Percentiles rank a stretch among this genome's conserved stretches.
These are phyloP conservation scores for Percina caprodes DNA, from an alignment of 2,113 vertebrate species.

Conservation along the genomic window DNA sequence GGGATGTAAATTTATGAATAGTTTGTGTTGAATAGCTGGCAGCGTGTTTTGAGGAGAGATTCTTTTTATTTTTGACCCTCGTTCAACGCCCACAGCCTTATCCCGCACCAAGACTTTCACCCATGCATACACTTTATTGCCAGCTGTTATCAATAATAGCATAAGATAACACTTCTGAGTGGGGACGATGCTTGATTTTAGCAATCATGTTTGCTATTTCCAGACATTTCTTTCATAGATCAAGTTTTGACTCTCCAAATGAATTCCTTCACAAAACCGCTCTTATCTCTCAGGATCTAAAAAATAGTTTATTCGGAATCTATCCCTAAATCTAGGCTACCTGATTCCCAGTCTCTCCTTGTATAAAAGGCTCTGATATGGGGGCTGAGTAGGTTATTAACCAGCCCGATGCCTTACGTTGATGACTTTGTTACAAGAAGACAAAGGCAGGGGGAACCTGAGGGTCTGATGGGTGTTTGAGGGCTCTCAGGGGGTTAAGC, in stretches of 20 bases:
- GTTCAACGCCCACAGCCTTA: conserved; percentile 29
- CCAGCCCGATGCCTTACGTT: conserved; percentile 5
- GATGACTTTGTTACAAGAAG: conserved; percentile 46
- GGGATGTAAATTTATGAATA: conserved; percentile 79
- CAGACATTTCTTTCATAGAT: conserved; percentile 6
- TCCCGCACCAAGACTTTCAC: conserved; percentile 24
- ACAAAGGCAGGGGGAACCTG: conserved; percentile 50
- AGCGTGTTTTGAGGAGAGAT: conserved; percentile 40
- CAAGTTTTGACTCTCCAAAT: not conserved
- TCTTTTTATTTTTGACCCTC: conserved; percentile 47
- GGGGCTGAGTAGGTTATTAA: conserved; percentile 32
- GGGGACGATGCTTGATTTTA: conserved; percentile 29
- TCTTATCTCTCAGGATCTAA: conserved; percentile 6
- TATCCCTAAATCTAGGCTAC: not conserved
- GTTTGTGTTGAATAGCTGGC: conserved; percentile 60
- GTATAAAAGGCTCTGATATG: conserved; percentile 10
- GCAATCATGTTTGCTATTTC: conserved; percentile 49
- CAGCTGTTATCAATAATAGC: conserved; percentile 32
- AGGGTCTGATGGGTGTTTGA: conserved; percentile 32
- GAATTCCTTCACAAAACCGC: conserved; percentile 17
- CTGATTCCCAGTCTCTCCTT: not conserved
- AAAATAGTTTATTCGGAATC: conserved; percentile 27
- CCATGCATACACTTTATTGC: conserved; percentile 10
- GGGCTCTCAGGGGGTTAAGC: conserved; percentile 58
- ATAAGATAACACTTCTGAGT: conserved; percentile 38